phyloP scores from a whole-genome alignment of 2,797 vertebrate species.

The Dallia pectoralis region DNA sequence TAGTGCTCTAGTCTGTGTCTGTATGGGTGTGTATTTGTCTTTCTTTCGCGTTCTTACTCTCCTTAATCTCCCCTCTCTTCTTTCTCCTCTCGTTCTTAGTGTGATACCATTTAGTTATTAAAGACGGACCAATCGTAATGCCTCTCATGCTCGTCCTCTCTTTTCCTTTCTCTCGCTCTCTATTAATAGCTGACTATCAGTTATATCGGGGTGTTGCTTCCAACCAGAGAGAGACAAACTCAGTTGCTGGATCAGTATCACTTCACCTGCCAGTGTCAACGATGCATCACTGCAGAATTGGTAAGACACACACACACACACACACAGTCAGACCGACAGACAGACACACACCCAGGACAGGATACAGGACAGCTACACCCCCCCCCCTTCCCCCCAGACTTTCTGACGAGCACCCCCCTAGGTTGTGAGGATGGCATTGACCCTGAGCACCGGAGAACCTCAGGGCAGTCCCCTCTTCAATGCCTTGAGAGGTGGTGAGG shows the following conservation, averaged over 20 bases:
- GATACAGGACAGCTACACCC: too few species aligned
- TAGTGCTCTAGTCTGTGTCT: neutral
- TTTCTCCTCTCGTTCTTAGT: too few species aligned
- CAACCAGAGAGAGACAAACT: constrained; percentile 70
- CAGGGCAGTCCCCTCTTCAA: too few species aligned
- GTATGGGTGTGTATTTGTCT: neutral
- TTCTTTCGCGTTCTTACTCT: too few species aligned
- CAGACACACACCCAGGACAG: too few species aligned
- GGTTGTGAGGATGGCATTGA: too few species aligned
- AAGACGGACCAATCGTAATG: neutral
- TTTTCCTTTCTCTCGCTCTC: constrained; percentile 17
- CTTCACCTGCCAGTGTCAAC: constrained; percentile 77
- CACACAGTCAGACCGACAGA: neutral
- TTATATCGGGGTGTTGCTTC: constrained; percentile 50
- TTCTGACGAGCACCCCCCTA: too few species aligned
- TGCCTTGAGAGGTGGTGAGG: too few species aligned
- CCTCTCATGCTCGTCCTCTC: constrained; percentile 24
- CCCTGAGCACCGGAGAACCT: too few species aligned
- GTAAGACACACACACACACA: constrained; percentile 50
- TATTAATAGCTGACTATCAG: constrained; percentile 18
- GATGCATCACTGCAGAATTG: constrained; percentile 75
- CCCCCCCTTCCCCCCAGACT: too few species aligned
- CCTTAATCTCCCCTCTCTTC: constrained; percentile 1
- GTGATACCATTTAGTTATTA: too few species aligned
- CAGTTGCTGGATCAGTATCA: constrained; percentile 80